Evolutionary conservation across 2,888 invertebrate species (phyloP), one percentile per base, ranked within the genome.

Genomic region (Andrena camellia): DNA sequence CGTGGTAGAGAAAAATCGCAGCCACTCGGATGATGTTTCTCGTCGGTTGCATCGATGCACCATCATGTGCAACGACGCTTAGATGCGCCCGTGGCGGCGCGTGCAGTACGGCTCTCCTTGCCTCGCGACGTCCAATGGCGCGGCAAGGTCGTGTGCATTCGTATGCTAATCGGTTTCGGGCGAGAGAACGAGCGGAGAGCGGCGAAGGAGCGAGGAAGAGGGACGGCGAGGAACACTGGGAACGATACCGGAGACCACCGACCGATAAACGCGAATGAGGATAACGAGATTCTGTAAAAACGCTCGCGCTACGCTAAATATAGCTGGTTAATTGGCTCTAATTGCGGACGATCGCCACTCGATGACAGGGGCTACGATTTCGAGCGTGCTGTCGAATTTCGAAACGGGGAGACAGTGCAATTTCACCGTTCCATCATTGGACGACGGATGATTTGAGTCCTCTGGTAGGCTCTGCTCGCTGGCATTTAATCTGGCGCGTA

Each of bases 141-240:
- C 76, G 86, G 88, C 90, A 91, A 91, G 90, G 91, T 88, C 91
- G 90, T 82, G 86, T 83, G 88, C 89, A 90, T 92, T 91, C 88
- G 90, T 91, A 91, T 91, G 91, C 90, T 90, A 91, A 91, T 91
- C 87, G 74, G 66, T 63, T 74, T 72, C 71, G 77, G 57, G 54
- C 78, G 78, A 72, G 75, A 83, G 84, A 80, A 76, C 73, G 35
- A 48, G 76, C 69, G 66, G 78, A 72, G 75, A 81, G 80, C 76
- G 72, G 42, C 13, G 42, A 17, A 17, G 42, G 42, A 42, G 42
- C 13, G 42, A 42, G 42, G 42, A 17, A 42, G 17, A 81, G 87
- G 80, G 77, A 68, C 78, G 83, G 82, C 81, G 86, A 79, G 83
- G 81, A 50, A 48, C 31, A 64, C 50, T 63, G 72, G 84, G 68